Percentiles rank a stretch among this genome's conserved stretches.
These are phyloP conservation scores for Galaxea fascicularis DNA, from an alignment of 92 coral and sea anemone genomes.

Conservation along the genomic window DNA sequence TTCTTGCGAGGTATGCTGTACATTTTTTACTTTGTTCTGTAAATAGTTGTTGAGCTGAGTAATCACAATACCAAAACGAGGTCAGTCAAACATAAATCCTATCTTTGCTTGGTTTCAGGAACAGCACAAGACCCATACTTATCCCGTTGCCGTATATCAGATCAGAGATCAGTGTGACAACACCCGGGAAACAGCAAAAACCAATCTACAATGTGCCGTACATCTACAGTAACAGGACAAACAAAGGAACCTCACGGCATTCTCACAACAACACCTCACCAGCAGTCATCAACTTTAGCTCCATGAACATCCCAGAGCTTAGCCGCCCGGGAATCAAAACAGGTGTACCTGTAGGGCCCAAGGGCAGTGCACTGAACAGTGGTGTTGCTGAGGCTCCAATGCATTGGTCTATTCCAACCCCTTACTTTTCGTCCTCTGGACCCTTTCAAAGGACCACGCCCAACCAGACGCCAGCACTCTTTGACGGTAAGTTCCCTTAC, in stretches of 20 bases:
- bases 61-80: too few species aligned
- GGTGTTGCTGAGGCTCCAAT: conserved; percentile 45
- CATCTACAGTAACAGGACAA: conserved; percentile 49
- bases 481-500: background rate
- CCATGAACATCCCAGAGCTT: conserved; percentile 65
- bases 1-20: too few species aligned
- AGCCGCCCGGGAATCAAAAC: conserved; percentile 68
- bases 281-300: conserved; percentile 79
- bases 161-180: conserved; percentile 47
- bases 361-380: conserved; percentile 57
- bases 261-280: conserved; percentile 49
- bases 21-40: too few species aligned
- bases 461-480: conserved; percentile 7
- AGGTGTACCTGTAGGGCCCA: conserved; percentile 61
- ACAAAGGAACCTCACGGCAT: conserved; percentile 33
- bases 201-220: conserved; percentile 60
- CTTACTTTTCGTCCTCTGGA: conserved; percentile 28
- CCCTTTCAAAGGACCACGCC: conserved; percentile 33
- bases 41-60: too few species aligned
- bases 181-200: conserved; percentile 60
- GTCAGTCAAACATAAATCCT: background rate
- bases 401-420: conserved; percentile 50
- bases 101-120: conserved; percentile 30
- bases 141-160: conserved; percentile 83
- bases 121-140: conserved; percentile 63